Percentiles rank a stretch among this genome's conserved stretches.
phyloP scores from a whole-genome alignment of 53 echinoderm and acorn worm species.

The Actinopyga echinites region DNA sequence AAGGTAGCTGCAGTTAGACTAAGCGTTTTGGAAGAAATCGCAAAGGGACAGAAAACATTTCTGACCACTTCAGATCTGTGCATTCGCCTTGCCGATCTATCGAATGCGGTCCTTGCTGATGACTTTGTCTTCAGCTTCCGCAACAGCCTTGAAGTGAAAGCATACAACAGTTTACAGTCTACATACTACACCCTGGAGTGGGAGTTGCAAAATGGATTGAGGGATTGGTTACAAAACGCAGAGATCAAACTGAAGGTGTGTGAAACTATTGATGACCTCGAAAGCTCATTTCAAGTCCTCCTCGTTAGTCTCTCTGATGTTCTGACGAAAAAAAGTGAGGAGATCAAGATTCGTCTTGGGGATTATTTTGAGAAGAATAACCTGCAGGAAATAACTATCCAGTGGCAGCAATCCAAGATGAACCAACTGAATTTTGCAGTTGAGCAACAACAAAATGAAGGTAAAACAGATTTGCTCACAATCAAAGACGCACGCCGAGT shows the following conservation, averaged over 20 bases:
- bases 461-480: conserved; percentile 3
- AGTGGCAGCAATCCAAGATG: background rate
- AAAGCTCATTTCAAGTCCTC: background rate
- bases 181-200: conserved; percentile 28
- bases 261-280: conserved; percentile 39
- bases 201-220: conserved; percentile 18
- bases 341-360: background rate
- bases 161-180: conserved; percentile 31
- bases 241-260: conserved; percentile 11
- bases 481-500: conserved; percentile 28
- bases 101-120: conserved; percentile 37
- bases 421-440: conserved; percentile 1
- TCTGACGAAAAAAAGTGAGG: background rate
- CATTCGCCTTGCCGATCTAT: conserved; percentile 41
- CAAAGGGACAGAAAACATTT: conserved; percentile 17
- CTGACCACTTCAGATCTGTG: conserved; percentile 24
- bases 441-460: background rate
- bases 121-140: conserved; percentile 57
- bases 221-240: conserved; percentile 23
- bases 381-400: background rate
- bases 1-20: conserved; percentile 31
- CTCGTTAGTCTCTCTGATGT: background rate
- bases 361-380: background rate
- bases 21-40: conserved; percentile 13
- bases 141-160: conserved; percentile 54